These are phyloP conservation scores for Phaethon lepturus DNA, from an alignment of 2,113 vertebrate species.

Conservation along the genomic window DNA sequence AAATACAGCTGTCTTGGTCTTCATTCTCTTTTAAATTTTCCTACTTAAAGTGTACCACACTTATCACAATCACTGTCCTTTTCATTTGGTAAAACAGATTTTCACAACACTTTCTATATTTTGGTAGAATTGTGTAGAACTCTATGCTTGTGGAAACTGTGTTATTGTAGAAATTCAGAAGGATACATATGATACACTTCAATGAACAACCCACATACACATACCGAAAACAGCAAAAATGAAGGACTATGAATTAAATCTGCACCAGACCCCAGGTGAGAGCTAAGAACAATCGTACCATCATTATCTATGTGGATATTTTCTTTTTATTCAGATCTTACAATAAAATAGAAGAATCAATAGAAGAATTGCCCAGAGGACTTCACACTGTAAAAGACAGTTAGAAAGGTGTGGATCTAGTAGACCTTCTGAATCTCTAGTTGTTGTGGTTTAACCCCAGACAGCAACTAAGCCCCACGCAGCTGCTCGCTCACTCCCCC, in stretches of 20 bases:
- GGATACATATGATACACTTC: not conserved
- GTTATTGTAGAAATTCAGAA: not conserved
- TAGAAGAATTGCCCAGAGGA: not conserved
- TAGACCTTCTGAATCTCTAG: not conserved
- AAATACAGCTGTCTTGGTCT: not conserved
- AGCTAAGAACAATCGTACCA: not conserved
- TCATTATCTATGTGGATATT: not conserved
- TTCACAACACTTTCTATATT: not conserved
- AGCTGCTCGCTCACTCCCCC: no score
- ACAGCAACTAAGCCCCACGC: no score
- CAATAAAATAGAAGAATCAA: not conserved
- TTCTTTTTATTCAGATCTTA: not conserved
- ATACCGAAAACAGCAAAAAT: not conserved
- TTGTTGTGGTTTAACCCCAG: no score
- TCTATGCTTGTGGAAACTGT: not conserved
- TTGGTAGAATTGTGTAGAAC: not conserved
- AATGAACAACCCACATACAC: accelerated
- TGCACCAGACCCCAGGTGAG: not conserved
- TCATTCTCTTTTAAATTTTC: not conserved
- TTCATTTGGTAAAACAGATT: not conserved
- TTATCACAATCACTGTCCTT: not conserved
- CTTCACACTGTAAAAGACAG: not conserved
- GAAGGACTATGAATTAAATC: not conserved
- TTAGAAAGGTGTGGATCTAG: not conserved
- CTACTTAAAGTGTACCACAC: not conserved